phyloP scores from a whole-genome alignment of 2,113 vertebrate genomes.

The Lycocorax pyrrhopterus region DNA sequence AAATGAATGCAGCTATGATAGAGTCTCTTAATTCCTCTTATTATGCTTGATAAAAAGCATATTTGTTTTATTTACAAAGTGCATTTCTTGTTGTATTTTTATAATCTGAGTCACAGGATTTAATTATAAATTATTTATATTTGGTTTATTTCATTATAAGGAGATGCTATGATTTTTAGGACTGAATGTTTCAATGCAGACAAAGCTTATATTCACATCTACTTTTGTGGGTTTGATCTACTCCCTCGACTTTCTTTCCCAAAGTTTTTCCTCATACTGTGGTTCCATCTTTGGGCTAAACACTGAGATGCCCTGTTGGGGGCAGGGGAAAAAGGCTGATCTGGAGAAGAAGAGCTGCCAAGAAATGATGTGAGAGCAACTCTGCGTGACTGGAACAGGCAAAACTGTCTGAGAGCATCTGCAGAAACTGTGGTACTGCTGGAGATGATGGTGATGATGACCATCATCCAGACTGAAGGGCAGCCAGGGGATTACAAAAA shows the following conservation, averaged over 20 bases:
- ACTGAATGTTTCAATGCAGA: background rate
- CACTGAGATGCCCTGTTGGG: background rate
- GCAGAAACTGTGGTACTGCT: background rate
- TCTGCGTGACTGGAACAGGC: background rate
- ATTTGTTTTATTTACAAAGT: background rate
- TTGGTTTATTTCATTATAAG: background rate
- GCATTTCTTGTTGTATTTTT: background rate
- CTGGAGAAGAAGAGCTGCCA: background rate
- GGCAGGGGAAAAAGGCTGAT: background rate
- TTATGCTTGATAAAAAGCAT: background rate
- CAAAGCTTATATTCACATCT: background rate
- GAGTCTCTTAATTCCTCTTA: background rate
- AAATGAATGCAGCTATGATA: background rate
- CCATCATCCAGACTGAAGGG: background rate
- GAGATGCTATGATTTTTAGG: background rate
- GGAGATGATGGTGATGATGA: background rate
- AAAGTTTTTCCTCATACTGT: background rate
- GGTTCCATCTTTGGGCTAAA: background rate
- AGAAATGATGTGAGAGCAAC: background rate
- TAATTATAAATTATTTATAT: background rate
- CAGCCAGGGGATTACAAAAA: background rate
- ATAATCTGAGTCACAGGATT: background rate
- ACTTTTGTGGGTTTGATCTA: background rate
- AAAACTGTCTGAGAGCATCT: background rate
- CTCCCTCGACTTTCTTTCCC: background rate